Conservation (phyloP, 2,888 invertebrate species). For the Anthophora plumipes region DNA sequence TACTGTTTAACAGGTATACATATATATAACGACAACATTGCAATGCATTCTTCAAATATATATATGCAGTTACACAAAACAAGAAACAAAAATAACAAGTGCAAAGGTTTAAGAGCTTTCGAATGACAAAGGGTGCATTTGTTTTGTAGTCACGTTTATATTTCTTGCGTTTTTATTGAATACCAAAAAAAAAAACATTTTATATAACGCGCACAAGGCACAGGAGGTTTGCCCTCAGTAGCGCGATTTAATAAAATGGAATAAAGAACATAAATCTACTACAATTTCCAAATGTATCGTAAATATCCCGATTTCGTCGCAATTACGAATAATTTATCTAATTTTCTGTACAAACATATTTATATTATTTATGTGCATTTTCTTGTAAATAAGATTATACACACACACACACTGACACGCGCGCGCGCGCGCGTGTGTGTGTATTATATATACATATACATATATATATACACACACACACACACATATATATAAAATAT, state of each 20-base stretch:
- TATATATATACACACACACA: no score
- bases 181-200: conserved; percentile 24
- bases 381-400: conserved; percentile 65
- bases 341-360: conserved; percentile 64
- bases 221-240: conserved; percentile 53
- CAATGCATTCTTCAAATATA: background rate
- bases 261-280: conserved; percentile 36
- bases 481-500: no score
- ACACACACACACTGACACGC: no score
- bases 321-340: conserved; percentile 58
- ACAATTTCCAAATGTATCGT: conserved; percentile 13
- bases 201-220: conserved; percentile 54
- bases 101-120: conserved; percentile 33
- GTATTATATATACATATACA: no score
- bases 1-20: conserved; percentile 10
- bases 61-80: conserved; percentile 23
- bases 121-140: conserved; percentile 2
- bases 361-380: conserved; percentile 66
- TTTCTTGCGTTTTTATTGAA: conserved; percentile 28
- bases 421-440: no score
- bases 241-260: conserved; percentile 48
- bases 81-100: conserved; percentile 43
- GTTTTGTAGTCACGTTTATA: conserved; percentile 10
- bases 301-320: conserved; percentile 40
- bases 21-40: conserved; percentile 15